A percentile compares a stretch with the other conserved stretches of the same genome.
phyloP scores from a whole-genome alignment of 2,113 vertebrate genomes.

The Brachionichthys hirsutus region DNA sequence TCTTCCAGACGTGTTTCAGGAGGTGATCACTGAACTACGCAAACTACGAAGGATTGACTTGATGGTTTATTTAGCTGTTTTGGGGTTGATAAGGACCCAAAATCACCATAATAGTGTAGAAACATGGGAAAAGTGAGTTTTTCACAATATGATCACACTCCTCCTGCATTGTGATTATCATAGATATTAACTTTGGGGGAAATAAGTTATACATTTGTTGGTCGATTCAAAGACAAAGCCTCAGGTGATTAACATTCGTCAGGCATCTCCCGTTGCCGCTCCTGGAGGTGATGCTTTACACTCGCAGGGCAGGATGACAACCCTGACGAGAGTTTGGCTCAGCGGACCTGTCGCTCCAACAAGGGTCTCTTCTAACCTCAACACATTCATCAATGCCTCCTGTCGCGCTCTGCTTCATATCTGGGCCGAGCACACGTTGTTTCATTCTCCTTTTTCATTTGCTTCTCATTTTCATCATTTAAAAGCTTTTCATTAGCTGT shows the following conservation, averaged over 20 bases:
- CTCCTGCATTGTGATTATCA: constrained; percentile 57
- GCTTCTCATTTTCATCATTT: constrained; percentile 22
- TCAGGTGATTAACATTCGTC: constrained; percentile 52
- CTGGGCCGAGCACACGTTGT: constrained; percentile 11
- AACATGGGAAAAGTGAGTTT: no score
- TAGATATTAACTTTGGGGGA: constrained; percentile 59
- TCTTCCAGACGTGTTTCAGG: no score
- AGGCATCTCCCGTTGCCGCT: constrained; percentile 24
- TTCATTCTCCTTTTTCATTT: constrained; percentile 26
- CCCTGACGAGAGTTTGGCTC: constrained; percentile 60
- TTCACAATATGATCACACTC: constrained; percentile 37
- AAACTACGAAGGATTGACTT: no score
- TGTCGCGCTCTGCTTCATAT: constrained; percentile 12
- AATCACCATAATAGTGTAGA: no score
- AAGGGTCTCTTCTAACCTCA: constrained; percentile 28
- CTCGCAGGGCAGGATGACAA: constrained; percentile 33
- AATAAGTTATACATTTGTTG: constrained; percentile 29
- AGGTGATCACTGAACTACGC: no score
- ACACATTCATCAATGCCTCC: constrained; percentile 49
- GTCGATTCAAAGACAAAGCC: constrained; percentile 46
- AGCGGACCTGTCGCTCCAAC: constrained; percentile 65
- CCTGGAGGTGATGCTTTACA: constrained; percentile 47
- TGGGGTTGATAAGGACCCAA: no score
- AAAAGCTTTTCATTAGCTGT: constrained; percentile 22
- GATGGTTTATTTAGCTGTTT: no score